Evolutionary conservation across 2,113 vertebrate genomes (phyloP).

Genomic region (Chionodraco myersi): DNA sequence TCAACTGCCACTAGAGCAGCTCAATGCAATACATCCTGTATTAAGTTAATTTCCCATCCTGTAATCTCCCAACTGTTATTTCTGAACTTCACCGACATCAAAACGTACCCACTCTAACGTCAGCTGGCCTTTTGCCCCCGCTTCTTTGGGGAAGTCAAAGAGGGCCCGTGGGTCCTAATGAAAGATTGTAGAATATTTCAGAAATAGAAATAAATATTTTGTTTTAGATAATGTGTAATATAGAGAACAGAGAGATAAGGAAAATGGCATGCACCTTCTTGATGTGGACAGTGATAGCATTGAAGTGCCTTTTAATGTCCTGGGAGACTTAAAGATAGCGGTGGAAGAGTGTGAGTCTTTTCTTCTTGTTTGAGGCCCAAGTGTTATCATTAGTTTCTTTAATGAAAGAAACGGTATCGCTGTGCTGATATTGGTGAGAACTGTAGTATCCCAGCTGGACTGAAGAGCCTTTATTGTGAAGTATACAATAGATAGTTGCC

Average conservation of each 20-base stretch:
- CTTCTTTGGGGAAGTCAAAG: constrained; percentile 16
- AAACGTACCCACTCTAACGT: constrained; percentile 1
- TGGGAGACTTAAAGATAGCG: constrained; percentile 46
- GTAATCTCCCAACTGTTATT: constrained; percentile 14
- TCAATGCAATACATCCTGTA: constrained; percentile 72
- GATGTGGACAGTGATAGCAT: constrained; percentile 65
- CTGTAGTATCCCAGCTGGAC: constrained; percentile 78
- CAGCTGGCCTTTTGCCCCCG: constrained; percentile 23
- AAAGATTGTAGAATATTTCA: constrained; percentile 66
- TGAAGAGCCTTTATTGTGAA: constrained; percentile 72
- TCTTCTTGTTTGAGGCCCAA: constrained; percentile 28
- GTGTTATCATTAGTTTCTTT: constrained; percentile 36
- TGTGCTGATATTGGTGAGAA: constrained; percentile 62
- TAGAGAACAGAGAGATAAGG: constrained; percentile 16
- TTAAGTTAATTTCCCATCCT: constrained; percentile 41
- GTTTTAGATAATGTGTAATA: constrained; percentile 50
- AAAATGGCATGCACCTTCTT: constrained; percentile 61
- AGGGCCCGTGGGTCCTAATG: constrained; percentile 13
- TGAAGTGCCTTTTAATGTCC: constrained; percentile 83
- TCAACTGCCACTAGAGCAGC: constrained; percentile 50
- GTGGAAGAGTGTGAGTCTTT: background rate
- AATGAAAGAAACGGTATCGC: constrained; percentile 45
- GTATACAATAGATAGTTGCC: constrained; percentile 31
- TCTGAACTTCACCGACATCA: constrained; percentile 19
- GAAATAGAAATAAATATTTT: constrained; percentile 33